Evolutionary conservation across 2,888 invertebrate species (phyloP).

Genomic region (Dryobotodes eremita): DNA sequence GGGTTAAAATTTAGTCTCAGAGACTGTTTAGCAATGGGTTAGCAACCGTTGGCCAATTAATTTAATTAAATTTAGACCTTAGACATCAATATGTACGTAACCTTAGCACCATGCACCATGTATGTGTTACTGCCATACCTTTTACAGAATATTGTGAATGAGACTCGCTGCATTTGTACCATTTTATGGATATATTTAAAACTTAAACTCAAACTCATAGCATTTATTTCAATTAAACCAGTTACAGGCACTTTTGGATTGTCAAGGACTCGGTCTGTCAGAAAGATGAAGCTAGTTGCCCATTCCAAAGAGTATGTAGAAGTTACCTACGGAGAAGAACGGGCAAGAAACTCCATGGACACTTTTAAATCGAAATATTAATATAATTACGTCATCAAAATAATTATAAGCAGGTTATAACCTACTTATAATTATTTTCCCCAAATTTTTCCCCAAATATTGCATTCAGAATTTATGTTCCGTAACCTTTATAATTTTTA

Average conservation of each 20-base stretch:
- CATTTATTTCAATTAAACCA: background rate
- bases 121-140: constrained; percentile 31
- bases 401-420: background rate
- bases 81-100: background rate
- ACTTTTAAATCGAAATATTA: background rate
- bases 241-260: background rate
- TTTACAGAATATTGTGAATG: constrained; percentile 24
- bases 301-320: background rate
- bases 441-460: background rate
- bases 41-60: background rate
- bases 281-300: background rate
- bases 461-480: background rate
- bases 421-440: too few relatives aligned
- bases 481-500: background rate
- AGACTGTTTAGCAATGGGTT: background rate
- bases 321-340: background rate
- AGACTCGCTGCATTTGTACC: background rate
- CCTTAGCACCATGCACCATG: constrained; percentile 13
- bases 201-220: background rate
- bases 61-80: background rate
- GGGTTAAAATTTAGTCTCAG: background rate
- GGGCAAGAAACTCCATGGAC: background rate
- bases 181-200: background rate
- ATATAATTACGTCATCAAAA: constrained; percentile 2
- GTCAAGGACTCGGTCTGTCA: background rate